Evolutionary conservation across 2,113 vertebrate genomes (phyloP).

Genomic region (Heterotilapia buettikoferi): DNA sequence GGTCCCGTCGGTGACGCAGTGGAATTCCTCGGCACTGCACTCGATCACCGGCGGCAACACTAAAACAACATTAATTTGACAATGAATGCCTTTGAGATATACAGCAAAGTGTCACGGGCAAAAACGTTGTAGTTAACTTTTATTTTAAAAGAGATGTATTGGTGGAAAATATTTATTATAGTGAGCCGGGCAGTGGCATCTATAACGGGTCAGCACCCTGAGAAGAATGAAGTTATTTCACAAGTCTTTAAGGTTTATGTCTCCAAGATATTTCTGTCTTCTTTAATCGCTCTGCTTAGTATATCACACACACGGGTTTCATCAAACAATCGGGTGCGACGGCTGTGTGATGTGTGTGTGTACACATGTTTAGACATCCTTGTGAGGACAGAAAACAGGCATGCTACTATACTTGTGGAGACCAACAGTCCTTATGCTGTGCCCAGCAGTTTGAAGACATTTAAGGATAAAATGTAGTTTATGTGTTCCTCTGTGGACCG

Average conservation of each 20-base stretch:
- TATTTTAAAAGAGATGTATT: background rate
- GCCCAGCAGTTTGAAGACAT: background rate
- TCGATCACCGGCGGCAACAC: conserved; percentile 78
- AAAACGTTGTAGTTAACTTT: background rate
- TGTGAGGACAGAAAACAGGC: background rate
- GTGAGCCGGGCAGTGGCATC: background rate
- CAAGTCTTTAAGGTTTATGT: background rate
- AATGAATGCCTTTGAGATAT: background rate
- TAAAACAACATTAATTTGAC: conserved; percentile 44
- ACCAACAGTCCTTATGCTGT: background rate
- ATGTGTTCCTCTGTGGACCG: background rate
- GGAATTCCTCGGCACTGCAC: conserved; percentile 87
- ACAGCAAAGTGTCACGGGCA: background rate
- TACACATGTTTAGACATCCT: fast-evolving
- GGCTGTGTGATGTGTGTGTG: background rate
- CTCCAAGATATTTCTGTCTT: background rate
- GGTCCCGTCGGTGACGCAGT: conserved; percentile 85
- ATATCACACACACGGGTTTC: background rate
- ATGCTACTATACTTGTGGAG: background rate
- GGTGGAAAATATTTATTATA: background rate
- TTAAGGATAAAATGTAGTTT: background rate
- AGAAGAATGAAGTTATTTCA: background rate
- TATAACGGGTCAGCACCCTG: background rate
- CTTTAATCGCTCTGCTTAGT: background rate
- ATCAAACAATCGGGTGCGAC: background rate